Evolutionary conservation across 2,797 vertebrate genomes (phyloP).

Genomic region (Amniataba percoides): DNA sequence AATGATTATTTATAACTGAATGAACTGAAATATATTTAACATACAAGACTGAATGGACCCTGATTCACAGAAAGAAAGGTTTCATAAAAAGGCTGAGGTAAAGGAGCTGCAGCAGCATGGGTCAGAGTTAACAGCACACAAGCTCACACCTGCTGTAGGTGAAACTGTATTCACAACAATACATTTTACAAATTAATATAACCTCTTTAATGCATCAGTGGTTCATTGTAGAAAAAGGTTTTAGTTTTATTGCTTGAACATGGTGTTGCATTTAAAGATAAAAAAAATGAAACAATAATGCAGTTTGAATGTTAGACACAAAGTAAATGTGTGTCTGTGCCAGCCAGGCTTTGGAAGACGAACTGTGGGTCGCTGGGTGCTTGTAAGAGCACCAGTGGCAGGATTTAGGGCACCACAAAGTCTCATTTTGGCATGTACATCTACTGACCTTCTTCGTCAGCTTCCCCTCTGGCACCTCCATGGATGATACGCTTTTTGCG

Average conservation of each 20-base stretch:
- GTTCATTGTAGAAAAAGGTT: background rate
- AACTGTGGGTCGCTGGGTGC: background rate
- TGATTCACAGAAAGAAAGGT: background rate
- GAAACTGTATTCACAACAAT: background rate
- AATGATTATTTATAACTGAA: background rate
- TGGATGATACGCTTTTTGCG: constrained; percentile 68
- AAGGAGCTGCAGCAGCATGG: background rate
- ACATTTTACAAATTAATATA: background rate
- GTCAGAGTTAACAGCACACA: background rate
- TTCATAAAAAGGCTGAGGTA: background rate
- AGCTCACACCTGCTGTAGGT: background rate
- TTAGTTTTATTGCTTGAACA: background rate
- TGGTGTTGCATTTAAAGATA: background rate
- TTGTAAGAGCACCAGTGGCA: constrained; percentile 10
- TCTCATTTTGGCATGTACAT: constrained; percentile 16
- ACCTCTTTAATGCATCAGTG: background rate
- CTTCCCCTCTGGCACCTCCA: constrained; percentile 79
- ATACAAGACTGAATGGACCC: background rate
- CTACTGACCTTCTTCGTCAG: constrained; percentile 83
- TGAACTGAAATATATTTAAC: background rate
- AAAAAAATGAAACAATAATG: background rate
- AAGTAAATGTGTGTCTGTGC: background rate
- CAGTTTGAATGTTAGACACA: background rate
- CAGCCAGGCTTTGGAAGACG: constrained; percentile 11
- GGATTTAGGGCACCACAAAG: constrained; percentile 12